A percentile compares a stretch with the other conserved stretches of the same genome.
Conservation (phyloP, 2,888 invertebrate genomes). For the Apocheima hispidaria region DNA sequence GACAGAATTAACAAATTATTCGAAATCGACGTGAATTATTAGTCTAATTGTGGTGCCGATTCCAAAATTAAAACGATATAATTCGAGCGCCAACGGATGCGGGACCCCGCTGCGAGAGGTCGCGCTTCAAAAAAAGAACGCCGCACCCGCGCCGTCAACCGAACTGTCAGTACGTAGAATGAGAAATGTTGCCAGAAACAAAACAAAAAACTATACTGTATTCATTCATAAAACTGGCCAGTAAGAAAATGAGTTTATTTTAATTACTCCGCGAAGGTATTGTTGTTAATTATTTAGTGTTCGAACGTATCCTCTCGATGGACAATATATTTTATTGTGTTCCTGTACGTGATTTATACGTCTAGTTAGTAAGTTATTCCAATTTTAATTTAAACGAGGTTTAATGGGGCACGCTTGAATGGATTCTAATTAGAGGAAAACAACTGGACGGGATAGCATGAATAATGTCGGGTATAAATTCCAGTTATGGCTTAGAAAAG, state of each 20-base stretch:
- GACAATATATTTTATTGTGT: slow-evolving; percentile 86
- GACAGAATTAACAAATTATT: slow-evolving; percentile 39
- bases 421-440: slow-evolving; percentile 85
- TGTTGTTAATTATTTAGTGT: slow-evolving; percentile 80
- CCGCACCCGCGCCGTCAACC: slow-evolving; percentile 63
- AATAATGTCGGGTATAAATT: slow-evolving; percentile 84
- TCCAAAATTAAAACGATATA: slow-evolving; percentile 80
- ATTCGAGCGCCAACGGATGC: slow-evolving; percentile 80
- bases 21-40: slow-evolving; percentile 55
- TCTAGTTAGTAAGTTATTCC: slow-evolving; percentile 86
- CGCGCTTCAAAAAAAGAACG: slow-evolving; percentile 78
- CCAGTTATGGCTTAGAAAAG: slow-evolving; percentile 76
- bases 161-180: slow-evolving; percentile 80
- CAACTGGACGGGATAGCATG: slow-evolving; percentile 73
- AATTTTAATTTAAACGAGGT: slow-evolving; percentile 85
- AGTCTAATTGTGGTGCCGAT: slow-evolving; percentile 63
- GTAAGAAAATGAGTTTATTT: slow-evolving; percentile 84
- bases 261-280: slow-evolving; percentile 81
- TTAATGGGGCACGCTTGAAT: slow-evolving; percentile 84
- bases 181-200: slow-evolving; percentile 78
- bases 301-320: slow-evolving; percentile 60
- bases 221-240: slow-evolving; percentile 80
- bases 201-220: slow-evolving; percentile 66
- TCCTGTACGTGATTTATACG: slow-evolving; percentile 81
- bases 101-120: slow-evolving; percentile 78